phyloP scores from a whole-genome alignment of 2,888 invertebrate species.

The Nycteola revayana region DNA sequence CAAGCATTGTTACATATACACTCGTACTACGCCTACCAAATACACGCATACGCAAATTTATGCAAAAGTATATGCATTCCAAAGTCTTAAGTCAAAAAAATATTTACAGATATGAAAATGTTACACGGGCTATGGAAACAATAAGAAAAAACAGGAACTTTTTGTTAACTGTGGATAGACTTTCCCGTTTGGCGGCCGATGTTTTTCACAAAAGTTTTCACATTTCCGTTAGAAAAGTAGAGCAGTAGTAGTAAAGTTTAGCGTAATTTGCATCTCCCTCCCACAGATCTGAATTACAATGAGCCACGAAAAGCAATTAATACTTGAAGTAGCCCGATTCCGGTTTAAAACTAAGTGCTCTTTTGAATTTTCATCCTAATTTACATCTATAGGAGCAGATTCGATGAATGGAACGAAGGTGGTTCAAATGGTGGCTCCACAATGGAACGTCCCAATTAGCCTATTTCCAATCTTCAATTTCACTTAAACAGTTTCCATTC shows the following conservation, averaged over 20 bases:
- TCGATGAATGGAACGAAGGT: constrained; percentile 33
- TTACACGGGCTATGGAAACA: too few species aligned
- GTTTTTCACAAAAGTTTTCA: constrained; percentile 69
- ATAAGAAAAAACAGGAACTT: constrained; percentile 27
- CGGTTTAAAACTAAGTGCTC: constrained; percentile 76
- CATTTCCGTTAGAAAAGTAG: constrained; percentile 75
- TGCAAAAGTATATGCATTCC: too few species aligned
- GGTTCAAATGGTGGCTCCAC: constrained; percentile 20
- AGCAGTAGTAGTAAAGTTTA: constrained; percentile 72
- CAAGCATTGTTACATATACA: too few species aligned
- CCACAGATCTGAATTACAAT: constrained; percentile 75
- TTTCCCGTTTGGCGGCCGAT: constrained; percentile 52
- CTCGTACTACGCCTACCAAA: too few species aligned
- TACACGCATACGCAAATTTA: too few species aligned
- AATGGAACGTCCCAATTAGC: constrained; percentile 20
- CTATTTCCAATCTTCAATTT: constrained; percentile 12
- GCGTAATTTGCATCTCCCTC: constrained; percentile 76
- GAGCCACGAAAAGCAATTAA: constrained; percentile 79
- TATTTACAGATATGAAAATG: too few species aligned
- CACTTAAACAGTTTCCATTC: constrained; percentile 4
- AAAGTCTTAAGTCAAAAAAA: too few species aligned
- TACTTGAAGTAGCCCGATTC: constrained; percentile 75
- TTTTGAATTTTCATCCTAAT: constrained; percentile 72
- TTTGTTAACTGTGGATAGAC: constrained; percentile 38
- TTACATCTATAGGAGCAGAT: constrained; percentile 52